Evolutionary conservation across 2,888 invertebrate species (phyloP), one percentile per base, ranked within the genome.

Genomic region (Cheiracanthium punctorium): DNA sequence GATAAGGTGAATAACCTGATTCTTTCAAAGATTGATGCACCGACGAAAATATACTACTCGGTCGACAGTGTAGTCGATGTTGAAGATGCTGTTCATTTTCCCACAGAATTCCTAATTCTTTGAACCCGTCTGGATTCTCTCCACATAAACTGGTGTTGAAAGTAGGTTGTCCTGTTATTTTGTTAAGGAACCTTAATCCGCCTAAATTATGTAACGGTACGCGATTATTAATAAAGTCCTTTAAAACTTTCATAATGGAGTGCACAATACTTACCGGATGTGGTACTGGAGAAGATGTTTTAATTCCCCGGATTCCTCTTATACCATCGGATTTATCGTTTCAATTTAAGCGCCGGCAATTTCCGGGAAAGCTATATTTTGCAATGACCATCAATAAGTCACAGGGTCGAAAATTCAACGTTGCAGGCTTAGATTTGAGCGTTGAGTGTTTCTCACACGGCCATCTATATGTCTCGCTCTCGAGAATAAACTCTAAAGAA

Each of bases 141-240:
- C 80, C 74, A 10, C 88, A 82, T 75, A 41, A 7, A 32, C 64
- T 89, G 10, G 4, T 4, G 0, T 71, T 89, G n/a, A 84, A 86
- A 64, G 65, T 80, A 48, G 89, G 86, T 17, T 20, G 41, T 0
- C 73, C 82, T 2, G 82, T 86, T 12, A 89, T 84, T 17, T 28
- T 88, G 52, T 64, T 88, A 0, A 17, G 72, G 48, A 89, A 82
- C 58, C 71, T 89, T 7, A 77, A 86, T 80, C 82, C 74, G 37
- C 89, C 86, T 32, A 17, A 48, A 79, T 75, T 88, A 20, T 89
- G 89, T 76, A 90, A 90, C 79, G 90, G 90, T 0, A 91, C 89
- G 17, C 84, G 89, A 33, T 85, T 91, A n/a, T 37, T 65, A 10
- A 85, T 89, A n/a, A 89, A 88, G 80, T 79, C 58, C 29, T 20